These are phyloP conservation scores for Arbacia lixula DNA, from an alignment of 53 echinoderm and acorn worm species.

Conservation along the genomic window DNA sequence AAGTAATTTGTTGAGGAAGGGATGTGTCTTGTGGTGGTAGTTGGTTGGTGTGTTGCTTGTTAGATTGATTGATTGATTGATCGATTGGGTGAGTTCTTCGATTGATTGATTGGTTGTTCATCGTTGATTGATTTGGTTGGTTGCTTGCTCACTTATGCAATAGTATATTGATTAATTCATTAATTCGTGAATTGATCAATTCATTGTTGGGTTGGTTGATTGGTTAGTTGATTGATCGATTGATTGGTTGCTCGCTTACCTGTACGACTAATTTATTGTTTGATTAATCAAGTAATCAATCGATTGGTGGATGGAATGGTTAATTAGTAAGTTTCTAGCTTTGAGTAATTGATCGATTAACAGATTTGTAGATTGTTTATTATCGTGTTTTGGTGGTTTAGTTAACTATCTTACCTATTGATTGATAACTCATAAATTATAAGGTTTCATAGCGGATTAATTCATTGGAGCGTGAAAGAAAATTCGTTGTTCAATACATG, in stretches of 20 bases:
- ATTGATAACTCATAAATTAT: too few relatives aligned
- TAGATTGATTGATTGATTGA: conserved; percentile 16
- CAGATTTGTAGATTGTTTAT: too few relatives aligned
- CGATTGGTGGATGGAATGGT: neutral
- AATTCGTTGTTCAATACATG: too few relatives aligned
- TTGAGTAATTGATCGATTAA: neutral
- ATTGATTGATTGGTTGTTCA: neutral
- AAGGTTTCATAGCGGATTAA: too few relatives aligned
- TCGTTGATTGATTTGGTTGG: neutral
- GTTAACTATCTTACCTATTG: too few relatives aligned
- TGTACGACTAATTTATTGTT: neutral
- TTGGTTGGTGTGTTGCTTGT: neutral
- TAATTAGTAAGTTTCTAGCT: neutral
- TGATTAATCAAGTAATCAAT: neutral
- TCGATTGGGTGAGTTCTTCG: neutral
- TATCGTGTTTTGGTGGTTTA: too few relatives aligned
- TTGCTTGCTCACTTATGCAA: neutral
- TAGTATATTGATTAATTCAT: neutral
- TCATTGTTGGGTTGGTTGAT: neutral
- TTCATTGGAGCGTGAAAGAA: too few relatives aligned
- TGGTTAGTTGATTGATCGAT: neutral
- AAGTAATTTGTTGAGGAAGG: too few relatives aligned
- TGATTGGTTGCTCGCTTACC: neutral
- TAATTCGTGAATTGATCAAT: neutral
- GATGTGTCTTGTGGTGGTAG: too few relatives aligned